Evolutionary conservation across 2,888 invertebrate genomes (phyloP).

Genomic region (Flexamia atlantica): DNA sequence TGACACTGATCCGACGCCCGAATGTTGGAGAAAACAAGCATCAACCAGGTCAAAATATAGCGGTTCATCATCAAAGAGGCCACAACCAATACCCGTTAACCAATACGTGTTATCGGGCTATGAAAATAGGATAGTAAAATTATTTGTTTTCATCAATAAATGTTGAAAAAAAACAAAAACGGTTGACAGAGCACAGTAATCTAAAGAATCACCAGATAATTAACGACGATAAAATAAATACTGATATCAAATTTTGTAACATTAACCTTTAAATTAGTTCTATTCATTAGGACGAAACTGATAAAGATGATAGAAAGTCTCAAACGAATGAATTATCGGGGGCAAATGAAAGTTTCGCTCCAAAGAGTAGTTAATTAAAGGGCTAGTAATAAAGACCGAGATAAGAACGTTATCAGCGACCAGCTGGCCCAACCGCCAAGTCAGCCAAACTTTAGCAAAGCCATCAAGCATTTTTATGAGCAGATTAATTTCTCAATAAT

Average conservation of each 20-base stretch:
- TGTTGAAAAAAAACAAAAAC: too few species aligned
- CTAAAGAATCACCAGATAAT: too few species aligned
- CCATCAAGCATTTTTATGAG: neutral
- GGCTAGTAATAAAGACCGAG: conserved; percentile 11
- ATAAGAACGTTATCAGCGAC: conserved; percentile 27
- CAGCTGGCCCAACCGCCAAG: conserved; percentile 12
- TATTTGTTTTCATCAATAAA: too few species aligned
- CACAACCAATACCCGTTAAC: too few species aligned
- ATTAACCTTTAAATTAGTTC: conserved; percentile 18
- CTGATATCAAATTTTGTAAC: neutral
- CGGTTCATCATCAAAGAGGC: too few species aligned
- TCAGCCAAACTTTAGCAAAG: conserved; percentile 21
- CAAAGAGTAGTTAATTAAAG: conserved; percentile 25
- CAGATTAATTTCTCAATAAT: neutral
- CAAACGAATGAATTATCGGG: conserved; percentile 7
- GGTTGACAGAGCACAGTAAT: too few species aligned
- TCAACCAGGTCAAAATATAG: too few species aligned
- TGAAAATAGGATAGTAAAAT: too few species aligned
- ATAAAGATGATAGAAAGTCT: neutral
- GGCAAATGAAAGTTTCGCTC: conserved; percentile 27
- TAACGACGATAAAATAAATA: neutral
- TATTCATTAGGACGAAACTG: neutral
- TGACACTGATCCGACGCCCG: too few species aligned
- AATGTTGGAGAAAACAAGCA: too few species aligned
- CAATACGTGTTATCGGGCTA: too few species aligned